These are phyloP conservation scores for Scytalopus superciliaris DNA, from an alignment of 2,113 vertebrate species.

Conservation along the genomic window DNA sequence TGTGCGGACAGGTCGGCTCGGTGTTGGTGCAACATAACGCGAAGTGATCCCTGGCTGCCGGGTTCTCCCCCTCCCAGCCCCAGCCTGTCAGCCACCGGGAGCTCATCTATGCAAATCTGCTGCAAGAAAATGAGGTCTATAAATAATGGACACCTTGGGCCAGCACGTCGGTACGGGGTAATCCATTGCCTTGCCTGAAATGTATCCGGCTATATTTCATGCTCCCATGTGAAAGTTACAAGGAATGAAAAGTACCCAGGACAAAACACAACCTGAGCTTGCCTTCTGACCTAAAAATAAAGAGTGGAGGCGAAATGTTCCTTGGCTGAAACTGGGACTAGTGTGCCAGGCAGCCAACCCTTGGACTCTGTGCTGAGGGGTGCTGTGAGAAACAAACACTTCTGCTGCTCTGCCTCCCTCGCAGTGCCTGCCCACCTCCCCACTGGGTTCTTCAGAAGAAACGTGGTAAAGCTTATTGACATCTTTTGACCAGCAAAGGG, in stretches of 20 bases:
- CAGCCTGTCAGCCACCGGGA: not conserved
- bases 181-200: constrained; percentile 4
- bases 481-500: not conserved
- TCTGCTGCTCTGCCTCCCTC: not conserved
- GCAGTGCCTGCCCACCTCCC: not conserved
- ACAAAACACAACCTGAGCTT: not conserved
- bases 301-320: not conserved
- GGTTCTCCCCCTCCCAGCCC: not conserved
- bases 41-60: not conserved
- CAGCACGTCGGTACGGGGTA: not conserved
- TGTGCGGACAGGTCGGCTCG: not conserved
- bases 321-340: not conserved
- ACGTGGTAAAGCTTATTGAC: not conserved
- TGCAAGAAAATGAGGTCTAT: constrained; percentile 39
- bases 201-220: not conserved
- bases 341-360: not conserved
- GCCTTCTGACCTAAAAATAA: not conserved
- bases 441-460: not conserved
- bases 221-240: not conserved
- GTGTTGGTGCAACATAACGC: not conserved
- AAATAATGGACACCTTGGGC: constrained; percentile 64
- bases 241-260: not conserved
- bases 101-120: constrained; percentile 27
- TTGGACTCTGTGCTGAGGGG: not conserved
- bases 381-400: not conserved